These are phyloP conservation scores for Himalopsyche japonica DNA, from an alignment of 2,888 invertebrate species.

Conservation along the genomic window DNA sequence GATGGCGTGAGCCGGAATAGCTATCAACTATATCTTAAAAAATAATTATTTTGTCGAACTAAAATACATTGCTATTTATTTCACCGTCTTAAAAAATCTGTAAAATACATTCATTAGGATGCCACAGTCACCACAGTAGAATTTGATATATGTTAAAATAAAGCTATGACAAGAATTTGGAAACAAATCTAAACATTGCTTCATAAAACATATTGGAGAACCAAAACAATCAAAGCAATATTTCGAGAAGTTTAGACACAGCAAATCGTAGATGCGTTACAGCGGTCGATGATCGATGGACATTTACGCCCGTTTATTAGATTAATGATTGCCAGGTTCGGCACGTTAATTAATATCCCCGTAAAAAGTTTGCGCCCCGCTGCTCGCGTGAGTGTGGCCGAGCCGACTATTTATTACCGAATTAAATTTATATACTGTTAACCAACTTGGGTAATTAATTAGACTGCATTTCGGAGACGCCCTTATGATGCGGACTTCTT, in stretches of 20 bases:
- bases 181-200: too few relatives aligned
- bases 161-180: too few relatives aligned
- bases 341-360: slow-evolving; percentile 22
- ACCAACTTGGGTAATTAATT: slow-evolving; percentile 29
- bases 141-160: too few relatives aligned
- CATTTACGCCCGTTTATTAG: slow-evolving; percentile 23
- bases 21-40: too few relatives aligned
- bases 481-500: not conserved
- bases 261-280: not conserved
- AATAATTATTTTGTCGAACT: too few relatives aligned
- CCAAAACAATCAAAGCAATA: not conserved
- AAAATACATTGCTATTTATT: too few relatives aligned
- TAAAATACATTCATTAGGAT: too few relatives aligned
- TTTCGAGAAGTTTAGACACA: not conserved
- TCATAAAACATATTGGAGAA: too few relatives aligned
- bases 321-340: slow-evolving; percentile 18
- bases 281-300: slow-evolving; percentile 17
- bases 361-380: slow-evolving; percentile 22
- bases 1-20: too few relatives aligned
- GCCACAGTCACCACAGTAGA: too few relatives aligned
- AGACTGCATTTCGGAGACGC: not conserved
- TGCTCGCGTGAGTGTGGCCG: slow-evolving; percentile 7
- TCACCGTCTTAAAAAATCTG: too few relatives aligned
- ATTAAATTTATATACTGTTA: slow-evolving; percentile 31
- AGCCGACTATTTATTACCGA: slow-evolving; percentile 29